A percentile compares a stretch with the other conserved stretches of the same genome.
Evolutionary conservation across 2,888 invertebrate genomes (phyloP).

Genomic region (Fragum fragum): DNA sequence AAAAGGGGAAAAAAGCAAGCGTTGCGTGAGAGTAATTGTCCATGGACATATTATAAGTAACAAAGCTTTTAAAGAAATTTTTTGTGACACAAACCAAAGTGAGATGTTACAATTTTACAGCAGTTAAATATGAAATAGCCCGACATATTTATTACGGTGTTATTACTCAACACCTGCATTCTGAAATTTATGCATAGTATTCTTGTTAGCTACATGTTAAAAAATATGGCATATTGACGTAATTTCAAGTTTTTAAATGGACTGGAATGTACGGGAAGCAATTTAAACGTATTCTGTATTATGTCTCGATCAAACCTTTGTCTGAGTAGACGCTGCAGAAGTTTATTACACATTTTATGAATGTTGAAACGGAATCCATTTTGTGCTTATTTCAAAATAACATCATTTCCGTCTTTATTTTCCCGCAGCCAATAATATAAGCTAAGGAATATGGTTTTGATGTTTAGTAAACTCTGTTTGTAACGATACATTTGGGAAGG

Average conservation of each 20-base stretch:
- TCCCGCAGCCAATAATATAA: too few species aligned
- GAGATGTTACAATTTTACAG: neutral
- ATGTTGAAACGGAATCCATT: neutral
- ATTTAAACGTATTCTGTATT: neutral
- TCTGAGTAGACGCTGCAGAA: neutral
- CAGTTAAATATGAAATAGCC: conserved; percentile 4
- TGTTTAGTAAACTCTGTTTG: too few species aligned
- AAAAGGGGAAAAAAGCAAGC: too few species aligned
- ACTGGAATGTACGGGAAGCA: neutral
- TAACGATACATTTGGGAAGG: too few species aligned
- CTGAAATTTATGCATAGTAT: neutral
- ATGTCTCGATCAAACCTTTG: neutral
- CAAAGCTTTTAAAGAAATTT: neutral
- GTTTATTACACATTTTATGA: conserved; percentile 1
- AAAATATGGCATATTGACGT: neutral
- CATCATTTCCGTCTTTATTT: too few species aligned
- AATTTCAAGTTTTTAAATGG: neutral
- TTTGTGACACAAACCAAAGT: neutral
- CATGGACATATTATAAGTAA: neutral
- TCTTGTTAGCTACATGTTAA: neutral
- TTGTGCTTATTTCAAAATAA: neutral
- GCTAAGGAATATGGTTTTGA: too few species aligned
- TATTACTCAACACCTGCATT: conserved; percentile 3
- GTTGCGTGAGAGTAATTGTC: neutral
- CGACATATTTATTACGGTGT: neutral